A percentile compares a stretch with the other conserved stretches of the same genome.
phyloP scores from a whole-genome alignment of 2,888 invertebrate genomes.

The Neoitamus cyanurus region DNA sequence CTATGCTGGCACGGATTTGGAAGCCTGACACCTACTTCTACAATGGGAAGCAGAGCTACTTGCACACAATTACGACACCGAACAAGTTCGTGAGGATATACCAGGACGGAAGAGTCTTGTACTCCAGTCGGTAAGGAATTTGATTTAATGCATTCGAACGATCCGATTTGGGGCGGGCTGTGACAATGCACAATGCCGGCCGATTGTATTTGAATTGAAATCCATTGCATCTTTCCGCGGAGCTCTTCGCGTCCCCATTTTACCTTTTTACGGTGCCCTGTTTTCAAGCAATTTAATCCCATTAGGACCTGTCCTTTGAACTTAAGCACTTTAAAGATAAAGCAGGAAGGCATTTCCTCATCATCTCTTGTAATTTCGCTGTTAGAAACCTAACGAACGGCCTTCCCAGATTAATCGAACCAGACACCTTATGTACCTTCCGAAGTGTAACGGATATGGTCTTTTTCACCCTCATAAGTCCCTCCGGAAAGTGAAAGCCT shows the following conservation, averaged over 20 bases:
- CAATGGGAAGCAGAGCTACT: slow-evolving; percentile 84
- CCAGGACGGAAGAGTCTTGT: slow-evolving; percentile 78
- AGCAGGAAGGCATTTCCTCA: background rate
- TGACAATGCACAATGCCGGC: background rate
- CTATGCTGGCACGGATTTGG: slow-evolving; percentile 85
- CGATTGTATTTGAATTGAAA: background rate
- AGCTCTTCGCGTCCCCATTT: background rate
- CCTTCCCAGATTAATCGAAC: background rate
- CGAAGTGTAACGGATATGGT: background rate
- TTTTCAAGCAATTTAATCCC: background rate
- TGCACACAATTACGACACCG: slow-evolving; percentile 87
- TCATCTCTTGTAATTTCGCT: background rate
- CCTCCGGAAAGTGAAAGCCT: background rate
- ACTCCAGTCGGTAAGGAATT: slow-evolving; percentile 75
- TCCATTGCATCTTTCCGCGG: background rate
- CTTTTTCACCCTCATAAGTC: background rate
- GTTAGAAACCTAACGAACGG: background rate
- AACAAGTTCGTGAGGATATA: slow-evolving; percentile 84
- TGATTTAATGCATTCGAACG: background rate
- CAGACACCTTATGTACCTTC: background rate
- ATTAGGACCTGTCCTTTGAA: background rate
- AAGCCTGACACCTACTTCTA: slow-evolving; percentile 88
- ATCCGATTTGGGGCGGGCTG: background rate
- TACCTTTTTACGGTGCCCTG: background rate
- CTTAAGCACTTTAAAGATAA: background rate